These are phyloP conservation scores for Lates japonicus DNA, from an alignment of 2,797 vertebrate genomes.

Conservation along the genomic window DNA sequence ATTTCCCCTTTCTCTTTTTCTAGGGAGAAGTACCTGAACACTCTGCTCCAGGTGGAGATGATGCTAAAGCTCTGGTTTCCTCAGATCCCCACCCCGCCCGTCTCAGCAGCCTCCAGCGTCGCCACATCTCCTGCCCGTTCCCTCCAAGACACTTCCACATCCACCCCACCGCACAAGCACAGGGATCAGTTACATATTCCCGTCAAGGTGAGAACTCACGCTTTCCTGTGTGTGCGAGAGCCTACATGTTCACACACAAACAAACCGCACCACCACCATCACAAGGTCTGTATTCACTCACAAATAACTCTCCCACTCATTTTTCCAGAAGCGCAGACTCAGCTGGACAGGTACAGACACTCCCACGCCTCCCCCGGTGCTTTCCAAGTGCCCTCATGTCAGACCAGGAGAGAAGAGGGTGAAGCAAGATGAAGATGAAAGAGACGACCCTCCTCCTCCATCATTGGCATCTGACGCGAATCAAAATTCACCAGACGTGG, in stretches of 20 bases:
- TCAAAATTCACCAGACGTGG: slow-evolving; percentile 24
- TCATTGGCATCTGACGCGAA: slow-evolving; percentile 14
- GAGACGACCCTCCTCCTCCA: slow-evolving; percentile 10
- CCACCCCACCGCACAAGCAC: slow-evolving; percentile 81
- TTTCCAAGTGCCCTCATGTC: slow-evolving; percentile 68
- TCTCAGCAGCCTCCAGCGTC: slow-evolving; percentile 47
- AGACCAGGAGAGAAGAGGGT: slow-evolving; percentile 49
- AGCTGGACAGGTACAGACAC: slow-evolving; percentile 85
- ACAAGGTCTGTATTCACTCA: slow-evolving; percentile 6
- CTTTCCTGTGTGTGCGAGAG: not conserved
- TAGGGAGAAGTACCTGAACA: slow-evolving; percentile 93
- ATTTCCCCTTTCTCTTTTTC: not conserved
- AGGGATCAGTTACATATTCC: slow-evolving; percentile 82
- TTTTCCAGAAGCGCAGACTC: slow-evolving; percentile 83
- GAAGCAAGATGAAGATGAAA: slow-evolving; percentile 35
- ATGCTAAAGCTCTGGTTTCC: slow-evolving; percentile 97
- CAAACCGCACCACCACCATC: not conserved
- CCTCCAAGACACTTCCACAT: slow-evolving; percentile 47
- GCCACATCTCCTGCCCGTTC: slow-evolving; percentile 55
- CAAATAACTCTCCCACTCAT: slow-evolving; percentile 27
- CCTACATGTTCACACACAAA: slow-evolving; percentile 4
- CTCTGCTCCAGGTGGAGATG: slow-evolving; percentile 93
- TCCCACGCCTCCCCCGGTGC: slow-evolving; percentile 67
- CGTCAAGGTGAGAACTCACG: slow-evolving; percentile 72
- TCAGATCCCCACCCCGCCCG: slow-evolving; percentile 79